Evolutionary conservation across 2,797 vertebrate genomes (phyloP).

Genomic region (Acanthurus leucopareius): DNA sequence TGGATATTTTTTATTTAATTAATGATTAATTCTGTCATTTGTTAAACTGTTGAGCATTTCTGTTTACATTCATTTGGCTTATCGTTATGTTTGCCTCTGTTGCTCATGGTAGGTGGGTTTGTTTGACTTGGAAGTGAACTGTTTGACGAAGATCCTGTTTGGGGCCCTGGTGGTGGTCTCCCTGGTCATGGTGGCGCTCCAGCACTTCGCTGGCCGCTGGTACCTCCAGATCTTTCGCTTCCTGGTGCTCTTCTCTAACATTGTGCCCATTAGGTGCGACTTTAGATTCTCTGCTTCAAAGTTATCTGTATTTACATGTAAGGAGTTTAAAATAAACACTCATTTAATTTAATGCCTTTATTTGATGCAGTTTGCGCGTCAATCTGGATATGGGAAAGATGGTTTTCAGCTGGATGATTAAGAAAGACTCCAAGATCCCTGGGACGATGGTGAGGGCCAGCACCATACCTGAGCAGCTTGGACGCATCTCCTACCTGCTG

Average conservation of each 20-base stretch:
- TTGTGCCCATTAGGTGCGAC: constrained; percentile 96
- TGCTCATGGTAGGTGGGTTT: constrained; percentile 90
- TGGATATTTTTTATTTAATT: background rate
- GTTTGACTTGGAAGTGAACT: constrained; percentile 98
- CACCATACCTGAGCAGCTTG: constrained; percentile 97
- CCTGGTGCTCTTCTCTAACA: constrained; percentile 96
- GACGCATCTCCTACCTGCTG: constrained; percentile 96
- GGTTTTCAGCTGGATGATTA: constrained; percentile 99
- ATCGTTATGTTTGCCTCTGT: constrained; percentile 12
- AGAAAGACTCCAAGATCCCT: constrained; percentile 95
- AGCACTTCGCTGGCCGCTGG: constrained; percentile 97
- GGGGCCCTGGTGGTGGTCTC: constrained; percentile 95
- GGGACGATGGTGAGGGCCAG: constrained; percentile 97
- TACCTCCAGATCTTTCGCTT: constrained; percentile 99
- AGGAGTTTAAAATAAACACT: background rate
- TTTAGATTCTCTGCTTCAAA: background rate
- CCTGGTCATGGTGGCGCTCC: constrained; percentile 97
- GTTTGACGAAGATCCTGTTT: constrained; percentile 98
- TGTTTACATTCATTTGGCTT: background rate
- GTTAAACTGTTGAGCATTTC: background rate
- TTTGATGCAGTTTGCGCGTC: constrained; percentile 90
- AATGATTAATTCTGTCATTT: too few relatives aligned
- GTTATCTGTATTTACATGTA: background rate
- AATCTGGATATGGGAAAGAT: constrained; percentile 99
- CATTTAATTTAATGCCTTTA: rapidly evolving